Evolutionary conservation across 2,113 vertebrate species (phyloP), one percentile per base, ranked within the genome.

Genomic region (Corythoichthys intestinalis): DNA sequence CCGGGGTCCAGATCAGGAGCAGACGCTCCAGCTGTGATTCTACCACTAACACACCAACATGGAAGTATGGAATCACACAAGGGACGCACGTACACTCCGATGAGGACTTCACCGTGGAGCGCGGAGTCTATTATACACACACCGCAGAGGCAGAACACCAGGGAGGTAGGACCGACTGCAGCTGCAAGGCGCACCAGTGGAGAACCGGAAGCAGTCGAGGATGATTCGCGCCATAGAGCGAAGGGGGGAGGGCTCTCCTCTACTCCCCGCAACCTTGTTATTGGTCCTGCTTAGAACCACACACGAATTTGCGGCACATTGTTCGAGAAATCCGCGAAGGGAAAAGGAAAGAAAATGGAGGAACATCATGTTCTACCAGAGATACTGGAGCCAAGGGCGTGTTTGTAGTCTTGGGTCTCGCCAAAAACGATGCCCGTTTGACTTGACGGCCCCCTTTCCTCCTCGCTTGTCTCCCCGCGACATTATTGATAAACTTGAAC

Each of bases 61-160:
- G 28, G 7, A 47, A 28, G 46, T 69, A 60, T 60, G 65, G 39
- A 72, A 69, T 17, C 10, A 63, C 53, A 60, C 44, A 46, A 60
- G 20, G 39, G 53, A 54, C 17, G 11, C 20, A 66, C 56, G 15
- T 6, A 15, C 46, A 11, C 15, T 59, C 68, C 37, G 2, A n/a
- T 59, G 69, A 75, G 56, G 66, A 79, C 69, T 65, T 56, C 37
- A 61, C 0, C 60, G 35, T 20, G 14, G 34, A 6, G 38, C 54
- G 5, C 34, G 61, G 59, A 35, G 44, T 4, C 71, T n/a, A 37
- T 3, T 4, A 5, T 54, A 12, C 38, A 41, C 37, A 41, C 65
- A 54, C n/a, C 20, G 38, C n/a, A 66, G 50, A 38, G n/a, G 14
- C 65, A 54, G 49, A 54, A 53, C 48, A 66, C 48, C 35, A 17